Conservation (phyloP, 2,797 vertebrate genomes). For the Melanotaenia nigrans region DNA sequence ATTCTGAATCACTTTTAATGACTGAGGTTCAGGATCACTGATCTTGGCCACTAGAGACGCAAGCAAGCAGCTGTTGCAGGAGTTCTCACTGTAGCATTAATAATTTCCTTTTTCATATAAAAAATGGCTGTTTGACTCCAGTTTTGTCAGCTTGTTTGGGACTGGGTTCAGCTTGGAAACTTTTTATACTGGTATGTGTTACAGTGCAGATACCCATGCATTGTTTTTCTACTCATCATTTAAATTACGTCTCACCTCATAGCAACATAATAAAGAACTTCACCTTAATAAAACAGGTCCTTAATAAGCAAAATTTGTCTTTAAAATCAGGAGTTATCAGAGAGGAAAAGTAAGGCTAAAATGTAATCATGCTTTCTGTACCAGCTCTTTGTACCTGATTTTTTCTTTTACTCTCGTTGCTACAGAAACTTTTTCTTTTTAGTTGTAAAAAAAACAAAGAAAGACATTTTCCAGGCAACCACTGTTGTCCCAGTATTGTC, state of each 20-base stretch:
- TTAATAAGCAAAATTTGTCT: not conserved
- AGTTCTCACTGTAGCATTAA: not conserved
- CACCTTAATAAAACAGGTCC: not conserved
- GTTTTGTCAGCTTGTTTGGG: not conserved
- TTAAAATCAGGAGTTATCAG: not conserved
- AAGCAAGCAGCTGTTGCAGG: not conserved
- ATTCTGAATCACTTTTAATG: not conserved
- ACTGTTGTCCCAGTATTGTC: not conserved
- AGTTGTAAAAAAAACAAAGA: too few species aligned
- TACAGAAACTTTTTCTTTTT: too few species aligned
- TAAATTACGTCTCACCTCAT: constrained; percentile 3
- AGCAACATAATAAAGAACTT: not conserved
- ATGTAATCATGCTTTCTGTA: not conserved
- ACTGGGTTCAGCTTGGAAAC: not conserved
- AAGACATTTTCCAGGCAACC: too few species aligned
- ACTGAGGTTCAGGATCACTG: not conserved
- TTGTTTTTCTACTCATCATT: not conserved
- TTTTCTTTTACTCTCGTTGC: too few species aligned
- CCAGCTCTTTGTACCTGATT: not conserved
- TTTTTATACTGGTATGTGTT: constrained; percentile 3
- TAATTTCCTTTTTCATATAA: not conserved
- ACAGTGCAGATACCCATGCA: not conserved
- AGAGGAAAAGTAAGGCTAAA: not conserved
- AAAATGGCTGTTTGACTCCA: not conserved
- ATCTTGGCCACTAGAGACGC: not conserved